Base-by-base conservation (phyloP, 2,797 vertebrate genomes). In the Dallia pectoralis region DNA sequence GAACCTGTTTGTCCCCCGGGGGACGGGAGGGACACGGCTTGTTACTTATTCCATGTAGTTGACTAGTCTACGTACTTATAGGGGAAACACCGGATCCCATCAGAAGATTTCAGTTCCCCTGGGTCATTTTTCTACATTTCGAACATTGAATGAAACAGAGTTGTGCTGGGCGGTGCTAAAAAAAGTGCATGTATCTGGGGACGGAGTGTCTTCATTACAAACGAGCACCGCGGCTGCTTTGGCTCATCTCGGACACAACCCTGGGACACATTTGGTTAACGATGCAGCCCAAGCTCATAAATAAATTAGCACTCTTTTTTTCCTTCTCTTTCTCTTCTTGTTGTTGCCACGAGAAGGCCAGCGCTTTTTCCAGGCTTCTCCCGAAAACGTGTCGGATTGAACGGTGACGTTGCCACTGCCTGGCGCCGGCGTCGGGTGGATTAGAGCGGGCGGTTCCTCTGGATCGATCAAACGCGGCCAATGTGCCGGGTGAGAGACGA, bases 331-430 rank as follows among this genome's bases (percentile, higher is more conserved):
- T 67, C 16, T 0, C 77, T 53, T n/a, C 67, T 11, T 19, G 29
- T 30, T 69, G 77, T 70, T 62, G 76, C 66, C 72, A 70, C 72
- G 11, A 29, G 83, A 86, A 89, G 85, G 84, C 88, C 87, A 86
- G 77, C 76, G 36, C 78, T 77, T 77, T 74, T 74, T 81, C 78
- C 76, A 82, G 40, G n/a, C 51, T 56, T 25, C 22, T 59, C 53
- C 53, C 86, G 71, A 87, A 73, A 68, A 27, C 67, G 53, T 83
- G 82, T 85, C 76, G 78, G 86, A 89, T 81, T 83, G 87, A 88
- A 84, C 77, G 71, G 80, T 84, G 87, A 89, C 90, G 90, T 86
- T 86, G 40, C 81, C 71, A 69, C 85, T 85, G 82, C 86, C 87
- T 87, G 79, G 75, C 80, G 81, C 82, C 44, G 51, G 78, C 64